Evolutionary conservation across 2,888 invertebrate genomes (phyloP).

Genomic region (Epistrophe eligans): DNA sequence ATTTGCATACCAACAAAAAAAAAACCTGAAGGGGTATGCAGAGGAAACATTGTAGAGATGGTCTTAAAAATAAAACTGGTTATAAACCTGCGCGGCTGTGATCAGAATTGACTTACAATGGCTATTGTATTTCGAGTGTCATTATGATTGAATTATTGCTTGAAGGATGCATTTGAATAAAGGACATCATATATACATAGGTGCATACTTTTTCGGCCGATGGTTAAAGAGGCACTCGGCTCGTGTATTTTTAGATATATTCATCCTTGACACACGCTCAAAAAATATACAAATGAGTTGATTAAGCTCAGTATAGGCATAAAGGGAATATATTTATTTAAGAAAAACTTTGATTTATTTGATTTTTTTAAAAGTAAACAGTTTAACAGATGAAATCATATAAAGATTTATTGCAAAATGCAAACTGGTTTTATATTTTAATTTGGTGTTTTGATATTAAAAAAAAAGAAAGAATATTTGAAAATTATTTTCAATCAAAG

Average conservation of each 20-base stretch:
- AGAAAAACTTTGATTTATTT: slow-evolving; percentile 26
- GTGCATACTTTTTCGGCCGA: background rate
- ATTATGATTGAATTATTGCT: slow-evolving; percentile 50
- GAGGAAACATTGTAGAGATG: background rate
- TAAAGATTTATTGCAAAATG: background rate
- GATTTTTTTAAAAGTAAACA: background rate
- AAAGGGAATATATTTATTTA: background rate
- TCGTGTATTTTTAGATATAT: background rate
- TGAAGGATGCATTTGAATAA: slow-evolving; percentile 32
- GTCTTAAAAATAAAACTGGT: slow-evolving; percentile 34
- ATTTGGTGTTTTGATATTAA: too few relatives aligned
- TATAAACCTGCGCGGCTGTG: slow-evolving; percentile 19
- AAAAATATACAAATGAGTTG: slow-evolving; percentile 28
- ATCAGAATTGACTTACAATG: slow-evolving; percentile 20
- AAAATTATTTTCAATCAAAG: too few relatives aligned
- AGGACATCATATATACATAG: too few relatives aligned
- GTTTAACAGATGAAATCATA: background rate
- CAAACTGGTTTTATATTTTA: slow-evolving; percentile 2
- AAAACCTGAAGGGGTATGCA: background rate
- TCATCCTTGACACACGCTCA: slow-evolving; percentile 24
- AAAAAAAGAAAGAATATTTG: too few relatives aligned
- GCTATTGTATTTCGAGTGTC: slow-evolving; percentile 46
- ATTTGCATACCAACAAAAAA: slow-evolving; percentile 15
- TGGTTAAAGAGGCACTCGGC: background rate
- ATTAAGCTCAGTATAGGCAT: slow-evolving; percentile 4